Conservation (phyloP, 2,113 vertebrate genomes). For the Aramus guarauna region DNA sequence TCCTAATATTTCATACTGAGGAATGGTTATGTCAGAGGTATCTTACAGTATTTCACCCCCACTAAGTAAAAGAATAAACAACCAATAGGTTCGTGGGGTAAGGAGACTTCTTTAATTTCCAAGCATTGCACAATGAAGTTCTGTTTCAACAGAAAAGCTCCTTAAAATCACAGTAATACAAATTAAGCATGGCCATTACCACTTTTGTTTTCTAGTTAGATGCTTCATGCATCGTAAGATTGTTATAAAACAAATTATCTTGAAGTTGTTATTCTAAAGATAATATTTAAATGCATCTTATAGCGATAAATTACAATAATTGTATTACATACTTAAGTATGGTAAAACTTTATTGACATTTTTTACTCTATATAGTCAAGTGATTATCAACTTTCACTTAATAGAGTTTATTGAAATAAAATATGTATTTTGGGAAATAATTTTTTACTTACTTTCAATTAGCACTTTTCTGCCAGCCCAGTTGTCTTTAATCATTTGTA, state of each 20-base stretch:
- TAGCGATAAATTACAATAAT: not conserved
- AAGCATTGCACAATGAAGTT: not conserved
- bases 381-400: not conserved
- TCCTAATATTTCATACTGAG: not conserved
- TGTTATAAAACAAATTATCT: not conserved
- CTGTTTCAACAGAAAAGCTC: not conserved
- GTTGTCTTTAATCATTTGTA: conserved; percentile 95
- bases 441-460: conserved; percentile 88
- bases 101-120: not conserved
- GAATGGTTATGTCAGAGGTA: not conserved
- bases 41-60: not conserved
- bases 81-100: rapidly evolving
- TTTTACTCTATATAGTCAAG: not conserved
- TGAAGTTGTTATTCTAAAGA: not conserved
- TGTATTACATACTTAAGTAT: not conserved
- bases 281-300: not conserved
- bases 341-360: not conserved
- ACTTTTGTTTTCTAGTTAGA: not conserved
- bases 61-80: not conserved
- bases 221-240: rapidly evolving
- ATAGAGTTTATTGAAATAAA: not conserved
- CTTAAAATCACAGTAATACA: not conserved
- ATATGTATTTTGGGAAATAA: not conserved
- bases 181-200: not conserved
- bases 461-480: conserved; percentile 88